A percentile compares a stretch with the other conserved stretches of the same genome.
These are phyloP conservation scores for Sesamia inferens DNA, from an alignment of 2,888 invertebrate species.

Conservation along the genomic window DNA sequence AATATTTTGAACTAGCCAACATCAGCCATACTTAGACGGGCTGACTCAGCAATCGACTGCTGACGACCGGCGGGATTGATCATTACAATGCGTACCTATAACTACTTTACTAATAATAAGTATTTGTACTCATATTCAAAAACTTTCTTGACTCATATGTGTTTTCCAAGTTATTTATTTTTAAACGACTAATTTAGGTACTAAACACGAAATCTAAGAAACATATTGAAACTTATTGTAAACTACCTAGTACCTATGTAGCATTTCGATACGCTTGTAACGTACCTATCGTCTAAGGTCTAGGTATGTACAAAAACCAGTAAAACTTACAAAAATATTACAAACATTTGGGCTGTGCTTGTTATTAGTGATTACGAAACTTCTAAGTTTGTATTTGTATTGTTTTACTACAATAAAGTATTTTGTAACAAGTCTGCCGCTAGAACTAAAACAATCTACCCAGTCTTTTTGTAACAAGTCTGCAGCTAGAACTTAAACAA, in stretches of 20 bases:
- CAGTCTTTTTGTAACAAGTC: too few species aligned
- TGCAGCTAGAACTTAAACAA: too few species aligned
- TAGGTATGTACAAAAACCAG: neutral
- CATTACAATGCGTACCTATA: too few species aligned
- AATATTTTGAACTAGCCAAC: neutral
- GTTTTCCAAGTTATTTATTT: neutral
- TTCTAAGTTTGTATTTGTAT: neutral
- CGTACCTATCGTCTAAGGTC: neutral
- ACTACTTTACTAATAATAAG: neutral
- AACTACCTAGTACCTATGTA: too few species aligned
- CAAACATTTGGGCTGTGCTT: neutral
- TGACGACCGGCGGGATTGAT: neutral
- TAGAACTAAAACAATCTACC: neutral
- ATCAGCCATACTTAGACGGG: too few species aligned
- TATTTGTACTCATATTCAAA: neutral
- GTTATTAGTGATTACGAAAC: slow-evolving; percentile 3
- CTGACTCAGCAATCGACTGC: neutral
- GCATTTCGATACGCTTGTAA: neutral
- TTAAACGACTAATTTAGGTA: neutral
- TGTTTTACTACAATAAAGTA: neutral
- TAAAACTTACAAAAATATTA: neutral
- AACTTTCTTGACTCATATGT: neutral
- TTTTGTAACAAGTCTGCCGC: neutral
- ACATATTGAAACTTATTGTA: too few species aligned
- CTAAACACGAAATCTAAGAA: neutral